Percentiles rank a stretch among this genome's conserved stretches.
Evolutionary conservation across 2,113 vertebrate genomes (phyloP).

Genomic region (Equus quagga): DNA sequence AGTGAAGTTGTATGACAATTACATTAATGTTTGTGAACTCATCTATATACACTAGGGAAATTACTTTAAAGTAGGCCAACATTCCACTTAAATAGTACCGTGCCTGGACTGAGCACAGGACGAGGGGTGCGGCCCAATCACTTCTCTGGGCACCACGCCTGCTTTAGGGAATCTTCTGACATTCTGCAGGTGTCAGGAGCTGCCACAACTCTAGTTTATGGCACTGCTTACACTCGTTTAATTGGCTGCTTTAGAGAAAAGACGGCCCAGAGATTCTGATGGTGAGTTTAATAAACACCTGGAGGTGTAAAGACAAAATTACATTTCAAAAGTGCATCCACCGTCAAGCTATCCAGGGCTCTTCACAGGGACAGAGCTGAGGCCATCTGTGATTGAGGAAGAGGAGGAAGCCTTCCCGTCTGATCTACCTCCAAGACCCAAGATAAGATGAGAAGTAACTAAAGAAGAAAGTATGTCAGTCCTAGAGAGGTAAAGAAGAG

Average conservation of each 20-base stretch:
- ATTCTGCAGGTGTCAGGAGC: not conserved
- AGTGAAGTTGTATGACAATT: not conserved
- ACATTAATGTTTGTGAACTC: not conserved
- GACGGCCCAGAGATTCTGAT: not conserved
- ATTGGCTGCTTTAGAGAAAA: not conserved
- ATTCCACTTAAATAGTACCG: not conserved
- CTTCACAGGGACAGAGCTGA: not conserved
- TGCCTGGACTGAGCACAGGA: no score
- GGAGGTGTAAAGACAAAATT: not conserved
- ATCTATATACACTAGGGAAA: not conserved
- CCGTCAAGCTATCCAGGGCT: not conserved
- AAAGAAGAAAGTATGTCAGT: not conserved
- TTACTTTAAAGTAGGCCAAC: not conserved
- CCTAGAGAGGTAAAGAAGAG: not conserved
- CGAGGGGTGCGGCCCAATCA: rapidly evolving
- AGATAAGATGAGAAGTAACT: not conserved
- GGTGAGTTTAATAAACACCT: not conserved
- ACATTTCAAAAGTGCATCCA: not conserved
- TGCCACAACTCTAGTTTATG: not conserved
- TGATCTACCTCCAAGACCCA: not conserved
- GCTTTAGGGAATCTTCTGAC: not conserved
- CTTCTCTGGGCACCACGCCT: not conserved
- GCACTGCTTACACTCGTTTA: not conserved
- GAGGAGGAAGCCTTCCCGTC: not conserved
- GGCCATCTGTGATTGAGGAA: not conserved